phyloP scores from a whole-genome alignment of 2,113 vertebrate genomes.

The Myotis yumanensis region DNA sequence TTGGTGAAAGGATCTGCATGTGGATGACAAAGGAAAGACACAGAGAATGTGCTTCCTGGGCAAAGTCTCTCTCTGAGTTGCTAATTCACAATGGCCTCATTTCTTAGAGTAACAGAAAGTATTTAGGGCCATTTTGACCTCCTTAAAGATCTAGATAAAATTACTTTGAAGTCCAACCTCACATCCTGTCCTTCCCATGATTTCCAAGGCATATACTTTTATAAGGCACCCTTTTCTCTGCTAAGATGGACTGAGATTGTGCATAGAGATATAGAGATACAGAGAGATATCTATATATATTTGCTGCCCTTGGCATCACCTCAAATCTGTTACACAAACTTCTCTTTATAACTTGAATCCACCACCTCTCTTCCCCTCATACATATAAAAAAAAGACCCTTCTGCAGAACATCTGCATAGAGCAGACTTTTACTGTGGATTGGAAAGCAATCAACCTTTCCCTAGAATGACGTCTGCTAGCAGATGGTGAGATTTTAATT shows the following conservation, averaged over 20 bases:
- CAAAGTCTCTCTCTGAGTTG: background rate
- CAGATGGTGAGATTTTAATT: background rate
- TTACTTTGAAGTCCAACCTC: background rate
- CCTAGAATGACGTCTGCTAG: background rate
- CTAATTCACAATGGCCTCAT: background rate
- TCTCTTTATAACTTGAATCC: background rate
- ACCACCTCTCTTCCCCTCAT: background rate
- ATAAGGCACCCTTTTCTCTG: background rate
- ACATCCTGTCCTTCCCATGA: background rate
- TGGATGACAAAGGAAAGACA: background rate
- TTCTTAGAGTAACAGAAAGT: background rate
- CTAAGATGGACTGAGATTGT: background rate
- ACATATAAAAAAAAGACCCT: background rate
- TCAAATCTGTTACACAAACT: background rate
- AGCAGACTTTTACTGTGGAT: background rate
- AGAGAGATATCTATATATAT: background rate
- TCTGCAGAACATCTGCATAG: background rate
- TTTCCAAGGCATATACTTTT: background rate
- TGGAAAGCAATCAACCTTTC: background rate
- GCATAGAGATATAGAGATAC: background rate
- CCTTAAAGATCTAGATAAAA: background rate
- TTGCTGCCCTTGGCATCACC: background rate
- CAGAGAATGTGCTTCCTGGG: background rate
- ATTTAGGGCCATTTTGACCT: background rate
- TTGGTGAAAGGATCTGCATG: background rate